Percentiles rank a stretch among this genome's conserved stretches.
These are phyloP conservation scores for Troides oblongomaculatus DNA, from an alignment of 2,888 invertebrate genomes.

Conservation along the genomic window DNA sequence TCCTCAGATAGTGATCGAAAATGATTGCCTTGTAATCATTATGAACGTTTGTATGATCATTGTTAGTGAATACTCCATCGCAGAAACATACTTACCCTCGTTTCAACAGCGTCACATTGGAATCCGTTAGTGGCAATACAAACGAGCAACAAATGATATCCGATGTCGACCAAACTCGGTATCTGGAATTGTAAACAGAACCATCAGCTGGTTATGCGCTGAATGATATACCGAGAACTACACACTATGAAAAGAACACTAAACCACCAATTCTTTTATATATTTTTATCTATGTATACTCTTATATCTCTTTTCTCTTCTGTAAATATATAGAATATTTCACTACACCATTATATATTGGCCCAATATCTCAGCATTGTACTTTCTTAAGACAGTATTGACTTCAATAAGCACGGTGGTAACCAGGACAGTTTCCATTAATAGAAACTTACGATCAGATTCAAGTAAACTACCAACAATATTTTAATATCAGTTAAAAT, in stretches of 20 bases:
- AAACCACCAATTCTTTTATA: too few species aligned
- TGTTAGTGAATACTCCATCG: background rate
- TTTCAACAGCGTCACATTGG: constrained; percentile 55
- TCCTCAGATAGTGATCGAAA: background rate
- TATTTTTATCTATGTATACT: too few species aligned
- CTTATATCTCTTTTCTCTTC: too few species aligned
- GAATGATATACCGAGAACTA: background rate
- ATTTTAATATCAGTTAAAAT: too few species aligned
- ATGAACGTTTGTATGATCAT: background rate
- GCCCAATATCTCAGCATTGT: too few species aligned
- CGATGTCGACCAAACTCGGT: constrained; percentile 55
- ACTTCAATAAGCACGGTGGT: too few species aligned
- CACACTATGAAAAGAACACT: background rate
- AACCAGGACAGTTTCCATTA: too few species aligned
- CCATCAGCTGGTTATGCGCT: background rate
- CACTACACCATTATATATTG: too few species aligned
- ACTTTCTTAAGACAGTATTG: too few species aligned
- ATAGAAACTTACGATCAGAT: too few species aligned
- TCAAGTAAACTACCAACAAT: too few species aligned
- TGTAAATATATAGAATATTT: too few species aligned
- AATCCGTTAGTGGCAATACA: constrained; percentile 57
- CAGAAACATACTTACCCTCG: constrained; percentile 12
- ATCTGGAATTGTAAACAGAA: constrained; percentile 45
- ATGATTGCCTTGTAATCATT: background rate
- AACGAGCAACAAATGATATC: constrained; percentile 52